phyloP scores from a whole-genome alignment of 2,113 vertebrate genomes.

The Lanius collurio region DNA sequence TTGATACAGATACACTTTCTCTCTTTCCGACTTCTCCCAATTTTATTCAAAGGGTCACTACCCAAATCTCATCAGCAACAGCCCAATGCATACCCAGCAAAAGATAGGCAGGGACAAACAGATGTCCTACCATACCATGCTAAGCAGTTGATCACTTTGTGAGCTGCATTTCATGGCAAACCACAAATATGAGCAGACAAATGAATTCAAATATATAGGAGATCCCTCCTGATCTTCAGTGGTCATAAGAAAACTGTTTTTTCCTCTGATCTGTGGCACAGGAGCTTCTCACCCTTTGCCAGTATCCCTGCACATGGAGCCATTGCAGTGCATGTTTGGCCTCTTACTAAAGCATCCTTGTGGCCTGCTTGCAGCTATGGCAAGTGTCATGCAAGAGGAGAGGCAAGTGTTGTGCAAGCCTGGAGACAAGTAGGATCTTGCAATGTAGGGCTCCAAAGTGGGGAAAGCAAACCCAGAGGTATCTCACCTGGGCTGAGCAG shows the following conservation, averaged over 20 bases:
- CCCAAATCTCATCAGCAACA: not conserved
- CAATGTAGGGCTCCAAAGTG: not conserved
- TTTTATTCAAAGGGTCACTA: not conserved
- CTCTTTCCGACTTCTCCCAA: not conserved
- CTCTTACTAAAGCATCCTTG: not conserved
- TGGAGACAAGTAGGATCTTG: not conserved
- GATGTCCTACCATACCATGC: not conserved
- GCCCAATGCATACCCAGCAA: not conserved
- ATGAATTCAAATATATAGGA: not conserved
- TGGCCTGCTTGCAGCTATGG: not conserved
- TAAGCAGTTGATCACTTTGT: not conserved
- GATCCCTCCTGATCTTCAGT: not conserved
- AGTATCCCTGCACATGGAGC: not conserved
- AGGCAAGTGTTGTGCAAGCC: not conserved
- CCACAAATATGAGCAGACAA: not conserved
- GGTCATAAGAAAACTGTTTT: not conserved
- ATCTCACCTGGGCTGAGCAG: not conserved
- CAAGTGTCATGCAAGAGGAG: not conserved
- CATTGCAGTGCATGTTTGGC: not conserved
- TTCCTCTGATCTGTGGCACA: not conserved
- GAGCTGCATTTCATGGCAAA: not conserved
- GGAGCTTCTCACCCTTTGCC: not conserved
- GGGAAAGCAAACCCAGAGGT: not conserved
- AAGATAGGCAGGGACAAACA: not conserved
- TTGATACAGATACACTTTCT: not conserved